Evolutionary conservation across 2,888 invertebrate genomes (phyloP).

Genomic region (Criorhina ranunculi): DNA sequence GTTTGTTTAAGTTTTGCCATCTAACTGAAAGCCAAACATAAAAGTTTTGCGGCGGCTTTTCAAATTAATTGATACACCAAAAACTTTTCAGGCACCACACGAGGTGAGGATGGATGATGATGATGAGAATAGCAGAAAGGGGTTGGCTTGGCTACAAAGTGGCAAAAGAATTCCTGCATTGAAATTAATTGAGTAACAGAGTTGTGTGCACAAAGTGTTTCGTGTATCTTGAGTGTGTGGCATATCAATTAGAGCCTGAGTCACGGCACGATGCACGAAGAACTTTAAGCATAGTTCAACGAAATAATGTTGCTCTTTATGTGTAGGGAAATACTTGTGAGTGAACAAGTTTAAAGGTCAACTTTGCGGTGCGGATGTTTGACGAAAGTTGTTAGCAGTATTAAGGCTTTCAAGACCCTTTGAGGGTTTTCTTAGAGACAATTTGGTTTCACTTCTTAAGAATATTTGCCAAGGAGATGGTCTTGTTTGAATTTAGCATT

Average conservation of each 20-base stretch:
- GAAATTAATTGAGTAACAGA: slow-evolving; percentile 75
- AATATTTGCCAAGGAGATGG: neutral
- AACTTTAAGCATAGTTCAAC: slow-evolving; percentile 58
- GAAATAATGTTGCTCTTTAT: slow-evolving; percentile 22
- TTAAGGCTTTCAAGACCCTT: slow-evolving; percentile 35
- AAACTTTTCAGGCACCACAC: slow-evolving; percentile 60
- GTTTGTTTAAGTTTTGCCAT: slow-evolving; percentile 69
- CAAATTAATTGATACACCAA: slow-evolving; percentile 75
- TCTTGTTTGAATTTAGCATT: neutral
- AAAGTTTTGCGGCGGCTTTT: slow-evolving; percentile 74
- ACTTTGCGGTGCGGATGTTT: slow-evolving; percentile 22
- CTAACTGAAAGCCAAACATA: slow-evolving; percentile 73
- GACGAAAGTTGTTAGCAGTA: slow-evolving; percentile 36
- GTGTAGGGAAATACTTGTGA: neutral
- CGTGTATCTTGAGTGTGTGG: slow-evolving; percentile 64
- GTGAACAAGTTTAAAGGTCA: slow-evolving; percentile 17
- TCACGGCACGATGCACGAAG: slow-evolving; percentile 47
- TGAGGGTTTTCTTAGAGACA: slow-evolving; percentile 7
- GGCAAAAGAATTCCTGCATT: slow-evolving; percentile 68
- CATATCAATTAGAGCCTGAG: slow-evolving; percentile 67
- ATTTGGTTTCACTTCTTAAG: slow-evolving; percentile 4
- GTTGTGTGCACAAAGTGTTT: slow-evolving; percentile 70
- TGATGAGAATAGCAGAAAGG: slow-evolving; percentile 19
- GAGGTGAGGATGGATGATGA: neutral
- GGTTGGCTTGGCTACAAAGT: slow-evolving; percentile 41